Percentiles rank a stretch among this genome's conserved stretches.
These are phyloP conservation scores for Antheraea mylitta DNA, from an alignment of 1,140 invertebrate species.

Conservation along the genomic window DNA sequence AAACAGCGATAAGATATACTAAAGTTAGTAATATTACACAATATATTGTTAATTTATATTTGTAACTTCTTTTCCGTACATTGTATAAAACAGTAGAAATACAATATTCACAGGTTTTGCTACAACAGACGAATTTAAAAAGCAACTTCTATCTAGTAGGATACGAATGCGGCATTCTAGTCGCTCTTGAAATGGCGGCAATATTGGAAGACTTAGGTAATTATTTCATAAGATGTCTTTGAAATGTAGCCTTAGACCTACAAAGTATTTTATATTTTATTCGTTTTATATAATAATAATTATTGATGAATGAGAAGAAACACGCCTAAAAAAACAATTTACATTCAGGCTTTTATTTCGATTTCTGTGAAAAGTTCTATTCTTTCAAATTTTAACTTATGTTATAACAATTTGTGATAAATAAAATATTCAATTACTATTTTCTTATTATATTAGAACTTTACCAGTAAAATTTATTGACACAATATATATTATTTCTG, in stretches of 20 bases:
- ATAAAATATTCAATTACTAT: no score
- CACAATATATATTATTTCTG: no score
- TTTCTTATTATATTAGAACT: no score
- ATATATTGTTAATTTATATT: neutral
- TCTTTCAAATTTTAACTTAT: no score
- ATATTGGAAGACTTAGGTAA: constrained; percentile 40
- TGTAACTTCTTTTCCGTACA: neutral
- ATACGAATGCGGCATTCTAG: constrained; percentile 36
- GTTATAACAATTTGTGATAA: no score
- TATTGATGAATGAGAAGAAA: no score
- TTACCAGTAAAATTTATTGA: no score
- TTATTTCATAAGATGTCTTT: neutral
- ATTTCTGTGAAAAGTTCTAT: no score
- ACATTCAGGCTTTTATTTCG: no score
- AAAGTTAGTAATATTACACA: constrained; percentile 18
- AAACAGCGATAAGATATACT: constrained; percentile 28
- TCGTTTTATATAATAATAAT: no score
- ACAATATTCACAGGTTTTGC: constrained; percentile 3
- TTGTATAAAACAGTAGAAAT: neutral
- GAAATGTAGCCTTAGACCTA: neutral
- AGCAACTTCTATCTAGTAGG: constrained; percentile 32
- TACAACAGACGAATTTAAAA: constrained; percentile 19
- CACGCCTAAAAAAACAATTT: no score
- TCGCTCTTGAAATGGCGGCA: constrained; percentile 37
- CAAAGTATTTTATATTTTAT: neutral